Evolutionary conservation across 2,113 vertebrate species (phyloP), one percentile per base, ranked within the genome.

Genomic region (Pelusios castaneus): DNA sequence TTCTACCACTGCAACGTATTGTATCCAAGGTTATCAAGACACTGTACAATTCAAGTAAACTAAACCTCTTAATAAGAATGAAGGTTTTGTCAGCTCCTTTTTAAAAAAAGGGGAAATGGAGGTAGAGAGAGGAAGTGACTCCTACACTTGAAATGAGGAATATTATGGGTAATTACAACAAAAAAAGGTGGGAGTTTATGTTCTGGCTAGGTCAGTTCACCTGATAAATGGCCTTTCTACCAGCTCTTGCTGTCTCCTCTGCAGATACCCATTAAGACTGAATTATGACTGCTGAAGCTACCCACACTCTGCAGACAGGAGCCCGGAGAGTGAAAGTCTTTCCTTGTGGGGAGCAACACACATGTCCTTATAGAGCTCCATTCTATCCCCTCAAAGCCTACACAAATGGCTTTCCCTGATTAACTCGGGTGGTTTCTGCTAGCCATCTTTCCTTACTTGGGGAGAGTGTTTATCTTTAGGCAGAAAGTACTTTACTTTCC

Each of bases 401-500:
- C 55, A 43, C 41, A 78, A 19, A 86, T 76, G 6, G 73, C 88
- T 95, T 75, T 45, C 34, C 73, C 56, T 45, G 14, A 83, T 45
- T 31, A 54, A 24, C 25, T 88, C 51, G 63, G 10, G 52, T 67
- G 54, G 25, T 12, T 5, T 73, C 49, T 27, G 1, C 1, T 45
- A 89, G 45, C 7, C 2, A 1, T 21, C 21, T 10, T 90, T 52
- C 19, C 10, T 34, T 87, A 21, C 56, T 3, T 24, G n/a, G 89
- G 29, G 47, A 38, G 77, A 92, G 88, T 3, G 4, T 43, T 70
- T 51, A 13, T 10, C n/a, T n/a, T n/a, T n/a, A n/a, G n/a, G n/a
- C n/a, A n/a, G n/a, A n/a, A n/a, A n/a, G n/a, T 0, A 0, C 49
- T 51, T 93, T 25, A 73, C 56, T 88, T 21, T 82, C 63, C 16